Evolutionary conservation across 2,888 invertebrate genomes (phyloP), one percentile per base, ranked within the genome.

Genomic region (Parelbella ahira): DNA sequence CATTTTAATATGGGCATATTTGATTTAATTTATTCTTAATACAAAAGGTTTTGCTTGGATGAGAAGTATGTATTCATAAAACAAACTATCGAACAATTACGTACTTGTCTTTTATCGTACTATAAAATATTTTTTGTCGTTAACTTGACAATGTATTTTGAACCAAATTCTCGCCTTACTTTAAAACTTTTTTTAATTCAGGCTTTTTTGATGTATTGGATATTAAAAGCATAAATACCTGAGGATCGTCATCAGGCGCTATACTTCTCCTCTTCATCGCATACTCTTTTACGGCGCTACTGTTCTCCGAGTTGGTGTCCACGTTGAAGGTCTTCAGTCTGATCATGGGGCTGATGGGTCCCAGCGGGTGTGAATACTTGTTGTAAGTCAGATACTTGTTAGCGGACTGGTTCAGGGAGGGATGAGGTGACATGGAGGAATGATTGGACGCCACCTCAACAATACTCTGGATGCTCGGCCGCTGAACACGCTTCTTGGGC

Each of bases 381-480:
- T 86, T 87, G 48, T 87, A 87, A 5, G 86, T 87, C 20, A 84
- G 50, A 49, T 80, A 86, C 48, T 81, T 86, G 54, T 77, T 83
- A 4, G 50, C 36, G 1, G 69, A 47, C 4, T 60, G 53, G 48
- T 60, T 68, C 19, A 66, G 56, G 1, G 73, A 66, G 1, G 58
- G 51, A 45, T 60, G 58, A 1, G 69, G 69, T 0, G 77, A 67
- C 21, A 73, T 56, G 1, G 73, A 74, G 0, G 77, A 57, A 4
- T 72, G 70, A 43, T 63, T 74, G 8, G 77, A 75, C 0, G 64
- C 41, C 3, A 63, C 68, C 41, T 84, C 84, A 1, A 87, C 73
- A 29, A 84, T 80, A 50, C 73, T 87, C 46, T 92, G 91, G 49
- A 92, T 90, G 58, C 90, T 91, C 19, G 91, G 90, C 44, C 92